phyloP scores from a whole-genome alignment of 2,888 invertebrate genomes.

The Penaeus monodon region DNA sequence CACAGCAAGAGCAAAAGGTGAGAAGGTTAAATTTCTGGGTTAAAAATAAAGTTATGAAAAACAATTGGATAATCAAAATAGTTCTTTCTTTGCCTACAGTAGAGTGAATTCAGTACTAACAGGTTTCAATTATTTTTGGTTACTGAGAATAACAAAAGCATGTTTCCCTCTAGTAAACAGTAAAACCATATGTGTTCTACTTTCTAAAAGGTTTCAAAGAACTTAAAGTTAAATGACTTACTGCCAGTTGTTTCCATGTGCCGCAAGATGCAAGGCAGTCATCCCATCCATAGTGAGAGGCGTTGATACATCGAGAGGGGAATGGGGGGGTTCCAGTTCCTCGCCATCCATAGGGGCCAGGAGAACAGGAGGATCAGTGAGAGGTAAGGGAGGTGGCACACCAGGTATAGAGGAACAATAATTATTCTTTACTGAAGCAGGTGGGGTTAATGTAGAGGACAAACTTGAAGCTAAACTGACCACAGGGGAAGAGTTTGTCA shows the following conservation, averaged over 20 bases:
- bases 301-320: constrained; percentile 61
- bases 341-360: constrained; percentile 53
- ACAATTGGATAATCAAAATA: no score
- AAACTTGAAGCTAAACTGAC: constrained; percentile 7
- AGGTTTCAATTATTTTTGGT: no score
- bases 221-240: constrained; percentile 32
- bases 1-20: no score
- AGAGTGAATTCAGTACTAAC: no score
- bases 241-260: constrained; percentile 64
- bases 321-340: constrained; percentile 58
- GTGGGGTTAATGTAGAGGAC: constrained; percentile 5
- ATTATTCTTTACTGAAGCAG: not conserved
- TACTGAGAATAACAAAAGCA: no score
- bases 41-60: no score
- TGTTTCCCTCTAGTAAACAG: no score
- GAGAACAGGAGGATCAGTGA: constrained; percentile 46
- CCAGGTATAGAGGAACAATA: constrained; percentile 35
- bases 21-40: no score
- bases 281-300: constrained; percentile 63
- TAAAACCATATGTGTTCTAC: no score
- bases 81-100: no score
- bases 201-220: no score
- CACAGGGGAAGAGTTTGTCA: constrained; percentile 19
- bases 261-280: constrained; percentile 62
- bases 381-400: constrained; percentile 53